Percentiles rank a stretch among this genome's conserved stretches.
Evolutionary conservation across 2,797 vertebrate genomes (phyloP).

Genomic region (Podarcis siculus): DNA sequence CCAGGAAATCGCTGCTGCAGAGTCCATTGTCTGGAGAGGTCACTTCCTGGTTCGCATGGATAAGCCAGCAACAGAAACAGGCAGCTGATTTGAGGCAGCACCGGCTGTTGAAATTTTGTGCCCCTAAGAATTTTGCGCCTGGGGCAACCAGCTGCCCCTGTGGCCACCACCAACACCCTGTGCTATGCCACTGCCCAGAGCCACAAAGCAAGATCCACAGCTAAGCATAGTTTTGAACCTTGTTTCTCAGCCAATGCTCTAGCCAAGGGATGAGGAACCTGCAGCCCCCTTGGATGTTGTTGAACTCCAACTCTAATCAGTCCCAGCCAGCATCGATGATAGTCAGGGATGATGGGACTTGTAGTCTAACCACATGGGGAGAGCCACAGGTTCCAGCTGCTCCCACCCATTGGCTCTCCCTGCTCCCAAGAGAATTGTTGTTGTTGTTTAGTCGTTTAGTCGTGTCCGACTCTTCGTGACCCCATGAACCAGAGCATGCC

Average conservation of each 20-base stretch:
- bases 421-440: neutral
- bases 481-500: no score
- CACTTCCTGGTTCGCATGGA: neutral
- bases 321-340: neutral
- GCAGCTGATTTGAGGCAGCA: no score
- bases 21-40: no score
- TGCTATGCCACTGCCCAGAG: neutral
- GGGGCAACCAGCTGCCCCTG: no score
- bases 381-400: neutral
- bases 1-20: no score
- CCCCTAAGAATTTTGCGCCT: neutral
- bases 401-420: neutral
- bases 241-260: neutral
- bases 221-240: neutral
- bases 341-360: neutral
- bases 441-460: no score
- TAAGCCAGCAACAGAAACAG: neutral
- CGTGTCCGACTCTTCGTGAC: no score
- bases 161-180: no score
- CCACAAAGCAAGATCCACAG: neutral
- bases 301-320: neutral
- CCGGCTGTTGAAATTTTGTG: neutral
- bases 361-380: neutral
- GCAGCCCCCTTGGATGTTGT: neutral
- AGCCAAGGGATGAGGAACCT: neutral